phyloP scores from a whole-genome alignment of 2,113 vertebrate species.

The Gila orcuttii region DNA sequence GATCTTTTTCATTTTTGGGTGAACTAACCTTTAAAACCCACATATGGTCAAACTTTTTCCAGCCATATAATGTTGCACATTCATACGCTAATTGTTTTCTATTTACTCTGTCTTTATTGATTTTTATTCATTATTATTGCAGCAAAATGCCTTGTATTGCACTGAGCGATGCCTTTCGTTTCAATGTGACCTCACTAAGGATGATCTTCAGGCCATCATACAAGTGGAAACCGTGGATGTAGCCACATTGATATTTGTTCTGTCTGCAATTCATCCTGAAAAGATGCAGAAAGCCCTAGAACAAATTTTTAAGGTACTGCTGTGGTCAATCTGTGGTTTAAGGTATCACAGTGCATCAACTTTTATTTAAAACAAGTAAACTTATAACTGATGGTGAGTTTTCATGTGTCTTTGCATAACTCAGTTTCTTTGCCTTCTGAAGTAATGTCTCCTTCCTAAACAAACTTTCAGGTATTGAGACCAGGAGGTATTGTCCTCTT shows the following conservation, averaged over 20 bases:
- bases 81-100: background rate
- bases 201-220: conserved; percentile 82
- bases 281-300: conserved; percentile 88
- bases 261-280: conserved; percentile 93
- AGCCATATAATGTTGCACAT: background rate
- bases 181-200: conserved; percentile 93
- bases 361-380: background rate
- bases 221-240: conserved; percentile 83
- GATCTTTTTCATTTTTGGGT: no score
- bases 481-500: conserved; percentile 88
- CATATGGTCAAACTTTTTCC: background rate
- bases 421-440: background rate
- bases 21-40: background rate
- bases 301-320: conserved; percentile 86
- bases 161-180: conserved; percentile 85
- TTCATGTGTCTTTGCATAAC: background rate
- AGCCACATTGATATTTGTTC: conserved; percentile 89
- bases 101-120: background rate
- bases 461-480: conserved; percentile 82
- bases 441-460: background rate
- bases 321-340: background rate
- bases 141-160: conserved; percentile 87
- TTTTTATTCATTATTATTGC: conserved; percentile 42
- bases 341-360: background rate
- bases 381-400: background rate